These are phyloP conservation scores for Hassar affinis DNA, from an alignment of 2,113 vertebrate species.

Conservation along the genomic window DNA sequence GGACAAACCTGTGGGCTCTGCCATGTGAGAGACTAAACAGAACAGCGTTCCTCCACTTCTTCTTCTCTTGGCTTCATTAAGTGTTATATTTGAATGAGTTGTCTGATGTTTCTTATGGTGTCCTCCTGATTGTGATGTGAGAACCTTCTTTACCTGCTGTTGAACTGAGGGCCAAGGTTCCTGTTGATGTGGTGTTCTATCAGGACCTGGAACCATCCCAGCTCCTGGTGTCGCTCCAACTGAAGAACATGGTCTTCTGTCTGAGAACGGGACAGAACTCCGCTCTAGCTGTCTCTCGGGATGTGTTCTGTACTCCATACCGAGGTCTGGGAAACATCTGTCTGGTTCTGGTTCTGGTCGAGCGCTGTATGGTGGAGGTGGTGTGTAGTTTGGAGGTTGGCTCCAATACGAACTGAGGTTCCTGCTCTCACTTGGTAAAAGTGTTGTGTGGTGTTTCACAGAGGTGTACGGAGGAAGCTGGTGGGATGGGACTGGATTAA, in stretches of 20 bases:
- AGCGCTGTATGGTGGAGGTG: conserved; percentile 81
- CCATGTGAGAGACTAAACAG: conserved; percentile 72
- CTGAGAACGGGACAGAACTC: background rate
- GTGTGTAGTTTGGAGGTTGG: conserved; percentile 80
- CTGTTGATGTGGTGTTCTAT: background rate
- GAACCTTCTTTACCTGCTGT: conserved; percentile 13
- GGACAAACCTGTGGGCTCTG: conserved; percentile 47
- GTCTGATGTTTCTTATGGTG: conserved; percentile 28
- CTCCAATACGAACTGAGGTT: conserved; percentile 58
- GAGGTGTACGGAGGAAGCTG: conserved; percentile 7
- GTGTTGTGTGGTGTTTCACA: conserved; percentile 8
- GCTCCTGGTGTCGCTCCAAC: background rate
- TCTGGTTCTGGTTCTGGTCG: conserved; percentile 58
- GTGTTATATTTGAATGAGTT: conserved; percentile 53
- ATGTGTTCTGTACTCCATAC: conserved; percentile 49
- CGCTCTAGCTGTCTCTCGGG: background rate
- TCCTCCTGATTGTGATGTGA: conserved; percentile 27
- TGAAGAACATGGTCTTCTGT: background rate
- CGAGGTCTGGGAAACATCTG: background rate
- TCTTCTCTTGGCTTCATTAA: conserved; percentile 61
- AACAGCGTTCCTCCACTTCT: conserved; percentile 69
- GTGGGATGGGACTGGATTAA: background rate
- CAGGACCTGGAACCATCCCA: no score
- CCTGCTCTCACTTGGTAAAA: conserved; percentile 47
- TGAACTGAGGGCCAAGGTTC: conserved; percentile 28